Evolutionary conservation across 2,113 vertebrate species (phyloP).

Genomic region (Cheirogaleus medius): DNA sequence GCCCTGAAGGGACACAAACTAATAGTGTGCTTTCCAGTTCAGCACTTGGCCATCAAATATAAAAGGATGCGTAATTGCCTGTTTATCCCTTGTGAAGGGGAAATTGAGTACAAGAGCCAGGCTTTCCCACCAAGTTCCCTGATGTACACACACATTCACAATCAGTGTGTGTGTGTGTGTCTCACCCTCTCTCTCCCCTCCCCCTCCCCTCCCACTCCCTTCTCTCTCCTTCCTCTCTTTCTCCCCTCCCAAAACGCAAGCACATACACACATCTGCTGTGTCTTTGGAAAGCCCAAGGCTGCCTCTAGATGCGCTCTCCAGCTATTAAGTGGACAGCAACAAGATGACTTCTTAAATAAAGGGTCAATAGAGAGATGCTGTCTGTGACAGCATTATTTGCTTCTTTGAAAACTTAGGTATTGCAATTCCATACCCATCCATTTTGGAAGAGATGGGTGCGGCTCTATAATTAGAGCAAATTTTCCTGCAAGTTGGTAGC

Average conservation of each 20-base stretch:
- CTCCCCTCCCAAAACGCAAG: neutral
- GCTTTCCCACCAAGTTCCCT: constrained; percentile 83
- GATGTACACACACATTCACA: constrained; percentile 57
- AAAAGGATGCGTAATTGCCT: constrained; percentile 97
- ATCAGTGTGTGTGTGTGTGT: neutral
- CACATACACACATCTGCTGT: constrained; percentile 59
- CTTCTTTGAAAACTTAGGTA: constrained; percentile 74
- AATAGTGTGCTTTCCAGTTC: constrained; percentile 96
- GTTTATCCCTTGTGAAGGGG: constrained; percentile 94
- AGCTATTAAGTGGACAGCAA: constrained; percentile 84
- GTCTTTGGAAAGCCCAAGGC: constrained; percentile 83
- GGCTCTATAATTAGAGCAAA: neutral
- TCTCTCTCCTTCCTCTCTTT: too few relatives aligned
- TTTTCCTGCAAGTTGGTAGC: neutral
- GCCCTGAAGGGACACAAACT: constrained; percentile 94
- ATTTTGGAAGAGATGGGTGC: neutral
- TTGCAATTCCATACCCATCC: neutral
- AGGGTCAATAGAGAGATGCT: constrained; percentile 83
- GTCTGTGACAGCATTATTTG: constrained; percentile 65
- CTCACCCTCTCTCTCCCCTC: neutral
- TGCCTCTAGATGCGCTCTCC: constrained; percentile 77
- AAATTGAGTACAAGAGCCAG: constrained; percentile 90
- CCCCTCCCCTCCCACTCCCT: too few relatives aligned
- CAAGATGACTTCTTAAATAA: constrained; percentile 87
- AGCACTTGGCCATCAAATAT: constrained; percentile 92